These are phyloP conservation scores for Dicyrtoma fusca DNA, from an alignment of 2,888 invertebrate species.

Conservation along the genomic window DNA sequence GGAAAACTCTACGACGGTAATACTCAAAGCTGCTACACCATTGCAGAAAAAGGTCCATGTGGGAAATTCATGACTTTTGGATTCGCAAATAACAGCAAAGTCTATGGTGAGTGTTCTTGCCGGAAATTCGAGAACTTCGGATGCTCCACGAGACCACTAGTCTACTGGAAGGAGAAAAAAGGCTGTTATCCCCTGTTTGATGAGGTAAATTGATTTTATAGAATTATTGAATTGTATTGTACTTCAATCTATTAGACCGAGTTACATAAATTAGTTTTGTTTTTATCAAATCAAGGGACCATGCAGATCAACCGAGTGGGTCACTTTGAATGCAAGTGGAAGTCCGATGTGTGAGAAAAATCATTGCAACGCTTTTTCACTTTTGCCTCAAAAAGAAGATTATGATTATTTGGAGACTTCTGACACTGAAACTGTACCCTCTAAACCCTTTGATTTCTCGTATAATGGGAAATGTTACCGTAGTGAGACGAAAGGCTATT, in stretches of 20 bases:
- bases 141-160: slow-evolving; percentile 1
- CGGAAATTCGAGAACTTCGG: neutral
- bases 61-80: slow-evolving; percentile 5
- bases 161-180: slow-evolving; percentile 3
- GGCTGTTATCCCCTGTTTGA: slow-evolving; percentile 18
- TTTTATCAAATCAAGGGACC: slow-evolving; percentile 4
- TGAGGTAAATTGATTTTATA: slow-evolving; percentile 2
- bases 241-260: neutral
- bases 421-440: neutral
- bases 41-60: slow-evolving; percentile 16
- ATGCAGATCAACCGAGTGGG: slow-evolving; percentile 2
- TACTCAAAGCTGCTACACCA: neutral
- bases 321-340: neutral
- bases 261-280: neutral
- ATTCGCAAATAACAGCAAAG: neutral
- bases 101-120: neutral
- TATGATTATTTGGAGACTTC: too few relatives aligned
- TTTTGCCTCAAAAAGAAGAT: neutral
- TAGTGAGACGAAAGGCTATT: slow-evolving; percentile 5
- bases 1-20: too few relatives aligned
- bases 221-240: neutral
- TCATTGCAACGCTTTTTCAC: neutral
- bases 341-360: neutral
- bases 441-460: slow-evolving; percentile 1
- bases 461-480: slow-evolving; percentile 22